phyloP scores from a whole-genome alignment of 2,113 vertebrate species.

The Lynx canadensis region DNA sequence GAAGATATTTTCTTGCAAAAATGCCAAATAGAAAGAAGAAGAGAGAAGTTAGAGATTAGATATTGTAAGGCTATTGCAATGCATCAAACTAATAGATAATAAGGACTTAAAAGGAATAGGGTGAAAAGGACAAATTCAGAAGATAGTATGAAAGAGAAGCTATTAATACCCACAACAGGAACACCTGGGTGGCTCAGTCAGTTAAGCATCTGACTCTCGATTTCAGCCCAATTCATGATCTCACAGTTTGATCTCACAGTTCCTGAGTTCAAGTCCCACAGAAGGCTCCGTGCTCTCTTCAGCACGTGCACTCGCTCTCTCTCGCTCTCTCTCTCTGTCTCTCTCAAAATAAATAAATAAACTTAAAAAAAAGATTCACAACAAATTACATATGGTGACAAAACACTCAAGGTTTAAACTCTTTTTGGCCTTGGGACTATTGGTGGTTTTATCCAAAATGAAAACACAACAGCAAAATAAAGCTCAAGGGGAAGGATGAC shows the following conservation, averaged over 20 bases:
- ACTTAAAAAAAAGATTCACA: neutral
- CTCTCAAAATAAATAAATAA: too few relatives aligned
- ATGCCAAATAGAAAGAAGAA: neutral
- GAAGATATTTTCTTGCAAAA: neutral
- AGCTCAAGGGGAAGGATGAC: neutral
- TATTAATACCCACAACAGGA: neutral
- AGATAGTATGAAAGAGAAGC: neutral
- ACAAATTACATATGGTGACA: neutral
- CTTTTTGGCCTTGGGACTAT: neutral
- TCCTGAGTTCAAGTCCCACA: too few relatives aligned
- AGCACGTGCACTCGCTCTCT: too few relatives aligned
- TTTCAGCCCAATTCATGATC: too few relatives aligned
- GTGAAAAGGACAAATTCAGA: neutral
- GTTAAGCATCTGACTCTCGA: too few relatives aligned
- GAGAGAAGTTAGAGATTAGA: constrained; percentile 1
- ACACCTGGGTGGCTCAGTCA: too few relatives aligned
- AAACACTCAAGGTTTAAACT: neutral
- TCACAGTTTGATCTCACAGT: too few relatives aligned
- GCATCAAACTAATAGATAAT: neutral
- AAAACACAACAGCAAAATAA: neutral
- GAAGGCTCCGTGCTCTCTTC: too few relatives aligned
- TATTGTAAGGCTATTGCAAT: neutral
- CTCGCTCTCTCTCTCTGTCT: too few relatives aligned
- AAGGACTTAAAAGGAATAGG: neutral
- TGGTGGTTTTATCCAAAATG: neutral